Conservation (phyloP, 2,797 vertebrate species). For the Paedocypris micromegethes region DNA sequence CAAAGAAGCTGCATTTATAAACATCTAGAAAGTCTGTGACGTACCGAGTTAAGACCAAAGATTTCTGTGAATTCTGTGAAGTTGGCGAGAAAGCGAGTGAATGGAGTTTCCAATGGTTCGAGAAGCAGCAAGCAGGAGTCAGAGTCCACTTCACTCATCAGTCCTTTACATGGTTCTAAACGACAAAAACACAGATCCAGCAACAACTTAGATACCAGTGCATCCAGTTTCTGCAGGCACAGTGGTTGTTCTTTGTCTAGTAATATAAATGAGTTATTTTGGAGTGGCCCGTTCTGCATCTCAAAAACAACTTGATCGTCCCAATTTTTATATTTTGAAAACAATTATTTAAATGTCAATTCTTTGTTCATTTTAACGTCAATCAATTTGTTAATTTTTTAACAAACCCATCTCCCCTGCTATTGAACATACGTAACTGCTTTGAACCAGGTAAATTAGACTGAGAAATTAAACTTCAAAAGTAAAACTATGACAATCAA, state of each 20-base stretch:
- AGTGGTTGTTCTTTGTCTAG: no score
- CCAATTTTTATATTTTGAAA: no score
- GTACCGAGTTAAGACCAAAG: conserved; percentile 71
- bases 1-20: not conserved
- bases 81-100: conserved; percentile 78
- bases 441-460: not conserved
- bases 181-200: conserved; percentile 5
- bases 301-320: no score
- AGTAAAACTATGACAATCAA: not conserved
- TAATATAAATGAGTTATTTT: no score
- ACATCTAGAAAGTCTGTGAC: conserved; percentile 10
- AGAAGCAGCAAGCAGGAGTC: conserved; percentile 73
- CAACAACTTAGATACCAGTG: not conserved
- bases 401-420: no score
- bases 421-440: no score
- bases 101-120: conserved; percentile 76
- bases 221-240: not conserved
- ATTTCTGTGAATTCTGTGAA: conserved; percentile 65
- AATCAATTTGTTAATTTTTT: no score
- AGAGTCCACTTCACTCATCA: conserved; percentile 63
- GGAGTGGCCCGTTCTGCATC: no score
- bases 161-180: conserved; percentile 69
- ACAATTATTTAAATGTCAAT: no score
- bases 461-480: not conserved
- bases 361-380: no score